A percentile compares a stretch with the other conserved stretches of the same genome.
phyloP scores from a whole-genome alignment of 2,888 invertebrate genomes.

The Hipparchia semele region DNA sequence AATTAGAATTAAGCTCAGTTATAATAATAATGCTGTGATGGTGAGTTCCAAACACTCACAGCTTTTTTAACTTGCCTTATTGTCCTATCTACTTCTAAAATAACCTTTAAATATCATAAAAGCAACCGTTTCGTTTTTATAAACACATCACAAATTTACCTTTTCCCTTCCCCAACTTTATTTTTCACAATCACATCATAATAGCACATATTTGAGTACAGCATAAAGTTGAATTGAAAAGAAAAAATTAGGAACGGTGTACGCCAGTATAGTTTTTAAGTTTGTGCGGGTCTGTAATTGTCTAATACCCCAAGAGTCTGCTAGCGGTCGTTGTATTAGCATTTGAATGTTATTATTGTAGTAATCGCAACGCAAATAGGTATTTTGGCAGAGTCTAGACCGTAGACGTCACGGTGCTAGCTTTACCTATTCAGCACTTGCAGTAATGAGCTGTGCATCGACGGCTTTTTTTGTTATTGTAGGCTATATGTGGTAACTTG shows the following conservation, averaged over 20 bases:
- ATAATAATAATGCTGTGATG: too few relatives aligned
- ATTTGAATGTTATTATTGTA: constrained; percentile 71
- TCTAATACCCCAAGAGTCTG: constrained; percentile 65
- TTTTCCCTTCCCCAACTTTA: background rate
- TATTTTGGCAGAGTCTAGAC: constrained; percentile 71
- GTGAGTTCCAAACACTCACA: too few relatives aligned
- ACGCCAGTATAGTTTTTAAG: background rate
- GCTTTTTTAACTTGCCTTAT: background rate
- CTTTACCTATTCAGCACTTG: constrained; percentile 23
- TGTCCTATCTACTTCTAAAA: background rate
- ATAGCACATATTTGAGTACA: background rate
- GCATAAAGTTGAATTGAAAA: background rate
- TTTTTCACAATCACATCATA: constrained; percentile 2
- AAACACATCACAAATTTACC: constrained; percentile 44
- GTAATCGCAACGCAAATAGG: constrained; percentile 66
- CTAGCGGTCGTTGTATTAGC: constrained; percentile 65
- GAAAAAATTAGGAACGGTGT: constrained; percentile 1
- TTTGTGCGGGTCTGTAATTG: constrained; percentile 54
- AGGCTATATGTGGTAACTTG: too few relatives aligned
- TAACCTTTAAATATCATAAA: background rate
- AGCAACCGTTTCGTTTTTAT: constrained; percentile 61
- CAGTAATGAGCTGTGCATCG: constrained; percentile 1
- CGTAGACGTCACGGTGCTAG: constrained; percentile 57
- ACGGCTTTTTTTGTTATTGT: background rate
- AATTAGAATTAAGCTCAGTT: too few relatives aligned